These are phyloP conservation scores for Mustelus asterias DNA, from an alignment of 2,113 vertebrate species.

Conservation along the genomic window DNA sequence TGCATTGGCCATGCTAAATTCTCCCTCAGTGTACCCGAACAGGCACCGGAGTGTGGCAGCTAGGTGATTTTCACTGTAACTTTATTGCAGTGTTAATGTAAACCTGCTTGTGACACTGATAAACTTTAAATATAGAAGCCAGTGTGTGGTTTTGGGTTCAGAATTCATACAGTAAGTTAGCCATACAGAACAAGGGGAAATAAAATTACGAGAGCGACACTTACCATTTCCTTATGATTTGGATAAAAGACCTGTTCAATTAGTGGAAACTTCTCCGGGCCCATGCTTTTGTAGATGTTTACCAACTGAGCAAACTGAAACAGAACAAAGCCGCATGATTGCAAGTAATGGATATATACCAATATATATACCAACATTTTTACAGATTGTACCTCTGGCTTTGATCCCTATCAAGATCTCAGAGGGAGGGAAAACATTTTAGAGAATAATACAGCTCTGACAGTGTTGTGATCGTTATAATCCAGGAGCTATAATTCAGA, in stretches of 20 bases:
- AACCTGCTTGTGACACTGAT: no score
- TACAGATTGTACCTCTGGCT: not conserved
- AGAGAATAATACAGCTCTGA: not conserved
- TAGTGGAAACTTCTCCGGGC: conserved; percentile 87
- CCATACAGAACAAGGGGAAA: not conserved
- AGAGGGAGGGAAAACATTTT: not conserved
- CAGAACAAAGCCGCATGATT: conserved; percentile 46
- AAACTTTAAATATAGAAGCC: not conserved
- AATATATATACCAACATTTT: not conserved
- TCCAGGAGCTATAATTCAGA: not conserved
- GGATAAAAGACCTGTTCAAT: conserved; percentile 96
- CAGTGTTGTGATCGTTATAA: not conserved
- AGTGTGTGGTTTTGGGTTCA: not conserved
- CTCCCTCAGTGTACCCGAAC: no score
- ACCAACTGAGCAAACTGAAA: conserved; percentile 91
- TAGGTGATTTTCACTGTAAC: no score
- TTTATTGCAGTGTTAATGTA: no score
- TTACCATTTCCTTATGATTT: conserved; percentile 97
- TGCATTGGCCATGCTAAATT: no score
- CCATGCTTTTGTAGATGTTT: conserved; percentile 75
- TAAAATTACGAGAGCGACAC: conserved; percentile 42
- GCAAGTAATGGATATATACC: not conserved
- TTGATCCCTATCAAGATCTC: not conserved
- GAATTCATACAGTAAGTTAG: not conserved
- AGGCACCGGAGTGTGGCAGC: no score